Evolutionary conservation across 2,888 invertebrate species (phyloP).

Genomic region (Acanthococcus lagerstroemiae): DNA sequence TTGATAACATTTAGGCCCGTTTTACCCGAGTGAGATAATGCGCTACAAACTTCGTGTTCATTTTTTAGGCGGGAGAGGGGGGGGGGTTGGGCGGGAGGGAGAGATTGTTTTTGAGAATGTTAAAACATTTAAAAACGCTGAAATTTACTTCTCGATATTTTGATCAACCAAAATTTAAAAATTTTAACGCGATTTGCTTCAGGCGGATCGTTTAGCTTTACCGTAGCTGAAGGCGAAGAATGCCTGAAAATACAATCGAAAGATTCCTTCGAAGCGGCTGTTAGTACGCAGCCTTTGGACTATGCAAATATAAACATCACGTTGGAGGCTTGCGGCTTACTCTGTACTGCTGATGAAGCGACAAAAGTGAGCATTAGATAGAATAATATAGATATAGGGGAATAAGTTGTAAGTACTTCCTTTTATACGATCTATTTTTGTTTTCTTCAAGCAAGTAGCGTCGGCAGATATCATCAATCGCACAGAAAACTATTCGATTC

Average conservation of each 20-base stretch:
- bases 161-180: too few relatives aligned
- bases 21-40: too few relatives aligned
- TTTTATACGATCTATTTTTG: background rate
- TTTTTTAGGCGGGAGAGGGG: too few relatives aligned
- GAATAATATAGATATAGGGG: too few relatives aligned
- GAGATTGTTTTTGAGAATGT: too few relatives aligned
- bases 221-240: slow-evolving; percentile 23
- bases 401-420: too few relatives aligned
- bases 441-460: slow-evolving; percentile 23
- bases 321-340: slow-evolving; percentile 19
- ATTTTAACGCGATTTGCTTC: background rate
- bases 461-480: background rate
- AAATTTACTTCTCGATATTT: background rate
- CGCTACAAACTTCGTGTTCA: too few relatives aligned
- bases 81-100: too few relatives aligned
- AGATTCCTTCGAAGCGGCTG: background rate
- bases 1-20: too few relatives aligned
- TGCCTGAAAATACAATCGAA: slow-evolving; percentile 16
- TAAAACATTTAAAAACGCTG: background rate
- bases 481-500: slow-evolving; percentile 17
- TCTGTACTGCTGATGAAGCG: slow-evolving; percentile 1
- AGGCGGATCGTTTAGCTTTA: slow-evolving; percentile 24
- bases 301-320: slow-evolving; percentile 22
- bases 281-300: slow-evolving; percentile 5
- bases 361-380: background rate